Evolutionary conservation across 2,113 vertebrate species (phyloP).

Genomic region (Chaetodon trifascialis): DNA sequence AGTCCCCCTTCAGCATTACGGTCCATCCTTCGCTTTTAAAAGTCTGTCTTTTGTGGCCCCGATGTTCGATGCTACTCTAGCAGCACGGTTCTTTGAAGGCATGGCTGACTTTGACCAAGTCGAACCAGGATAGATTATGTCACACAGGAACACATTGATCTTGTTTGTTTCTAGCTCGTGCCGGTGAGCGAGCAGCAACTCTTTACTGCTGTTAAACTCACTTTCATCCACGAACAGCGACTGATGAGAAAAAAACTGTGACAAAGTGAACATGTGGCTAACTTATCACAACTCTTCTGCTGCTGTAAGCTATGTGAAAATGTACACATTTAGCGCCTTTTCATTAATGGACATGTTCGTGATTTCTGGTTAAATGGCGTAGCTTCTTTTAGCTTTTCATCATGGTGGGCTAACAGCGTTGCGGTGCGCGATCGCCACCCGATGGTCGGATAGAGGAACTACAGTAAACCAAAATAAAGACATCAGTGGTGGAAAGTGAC

Average conservation of each 20-base stretch:
- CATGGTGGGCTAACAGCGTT: neutral
- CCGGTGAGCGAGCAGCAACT: neutral
- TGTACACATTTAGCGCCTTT: neutral
- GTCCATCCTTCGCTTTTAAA: neutral
- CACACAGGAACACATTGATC: neutral
- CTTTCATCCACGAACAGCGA: neutral
- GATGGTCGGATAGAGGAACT: neutral
- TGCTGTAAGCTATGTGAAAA: neutral
- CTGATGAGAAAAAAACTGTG: neutral
- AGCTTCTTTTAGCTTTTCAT: slow-evolving; percentile 1
- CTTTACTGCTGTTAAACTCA: neutral
- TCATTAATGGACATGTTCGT: neutral
- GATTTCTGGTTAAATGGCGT: neutral
- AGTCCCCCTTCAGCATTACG: neutral
- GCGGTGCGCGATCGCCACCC: slow-evolving; percentile 1
- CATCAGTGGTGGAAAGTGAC: neutral
- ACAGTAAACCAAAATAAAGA: neutral
- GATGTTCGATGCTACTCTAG: neutral
- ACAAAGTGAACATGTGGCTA: rapidly evolving
- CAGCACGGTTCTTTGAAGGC: neutral
- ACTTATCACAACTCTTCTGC: neutral
- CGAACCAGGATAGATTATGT: neutral
- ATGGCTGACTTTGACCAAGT: neutral
- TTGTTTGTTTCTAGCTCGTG: neutral
- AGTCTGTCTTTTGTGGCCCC: neutral